Evolutionary conservation across 2,888 invertebrate genomes (phyloP).

Genomic region (Agrypnus murinus): DNA sequence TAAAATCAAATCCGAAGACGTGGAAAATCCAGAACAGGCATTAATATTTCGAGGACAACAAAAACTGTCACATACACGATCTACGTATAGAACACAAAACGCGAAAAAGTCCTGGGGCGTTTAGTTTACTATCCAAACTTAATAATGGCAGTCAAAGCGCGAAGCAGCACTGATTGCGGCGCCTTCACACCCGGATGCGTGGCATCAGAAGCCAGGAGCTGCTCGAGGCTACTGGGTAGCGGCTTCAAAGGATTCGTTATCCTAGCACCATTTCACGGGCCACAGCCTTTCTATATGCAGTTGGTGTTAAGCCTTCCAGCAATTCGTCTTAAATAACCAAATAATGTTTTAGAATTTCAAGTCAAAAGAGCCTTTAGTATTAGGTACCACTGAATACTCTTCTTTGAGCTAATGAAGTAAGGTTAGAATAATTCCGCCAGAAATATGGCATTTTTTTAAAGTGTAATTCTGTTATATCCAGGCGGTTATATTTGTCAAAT

Average conservation of each 20-base stretch:
- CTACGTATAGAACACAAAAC: conserved; percentile 61
- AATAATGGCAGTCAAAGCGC: conserved; percentile 69
- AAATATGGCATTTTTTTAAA: too few relatives aligned
- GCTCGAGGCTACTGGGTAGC: conserved; percentile 51
- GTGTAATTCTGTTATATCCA: too few relatives aligned
- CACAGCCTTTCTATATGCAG: conserved; percentile 49
- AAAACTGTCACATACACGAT: too few relatives aligned
- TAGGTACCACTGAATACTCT: too few relatives aligned
- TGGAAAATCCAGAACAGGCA: background rate
- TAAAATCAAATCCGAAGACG: too few relatives aligned
- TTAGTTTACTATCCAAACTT: conserved; percentile 71
- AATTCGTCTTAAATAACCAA: conserved; percentile 33
- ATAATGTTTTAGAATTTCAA: conserved; percentile 14
- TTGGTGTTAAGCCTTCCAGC: conserved; percentile 48
- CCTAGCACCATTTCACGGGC: conserved; percentile 58
- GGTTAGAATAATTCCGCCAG: too few relatives aligned
- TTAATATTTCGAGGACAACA: background rate
- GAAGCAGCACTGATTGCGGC: conserved; percentile 60
- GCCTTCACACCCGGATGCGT: conserved; percentile 61
- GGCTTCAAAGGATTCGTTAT: conserved; percentile 54
- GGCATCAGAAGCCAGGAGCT: conserved; percentile 58
- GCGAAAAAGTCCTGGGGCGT: conserved; percentile 63
- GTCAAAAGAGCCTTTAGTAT: background rate
- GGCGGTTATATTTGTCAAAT: too few relatives aligned
- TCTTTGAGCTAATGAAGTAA: conserved; percentile 3